Evolutionary conservation across 2,797 vertebrate species (phyloP).

Genomic region (Poeciliopsis infans): DNA sequence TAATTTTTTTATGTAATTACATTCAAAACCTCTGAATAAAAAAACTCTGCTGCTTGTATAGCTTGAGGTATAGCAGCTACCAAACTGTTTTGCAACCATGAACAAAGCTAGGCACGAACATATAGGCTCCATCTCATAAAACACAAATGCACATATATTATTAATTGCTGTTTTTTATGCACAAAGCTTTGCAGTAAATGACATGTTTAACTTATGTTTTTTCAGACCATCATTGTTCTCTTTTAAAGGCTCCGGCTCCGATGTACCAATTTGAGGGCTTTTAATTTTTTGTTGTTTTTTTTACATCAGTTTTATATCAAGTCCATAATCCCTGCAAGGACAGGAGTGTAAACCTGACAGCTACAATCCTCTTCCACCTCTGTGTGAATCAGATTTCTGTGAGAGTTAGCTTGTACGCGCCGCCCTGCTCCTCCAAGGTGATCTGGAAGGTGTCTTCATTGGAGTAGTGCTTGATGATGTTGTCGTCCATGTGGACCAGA

Average conservation of each 20-base stretch:
- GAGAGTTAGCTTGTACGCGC: conserved; percentile 93
- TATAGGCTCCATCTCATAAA: conserved; percentile 31
- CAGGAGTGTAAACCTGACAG: conserved; percentile 75
- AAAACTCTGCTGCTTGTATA: conserved; percentile 61
- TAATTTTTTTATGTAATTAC: conserved; percentile 35
- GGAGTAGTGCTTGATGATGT: conserved; percentile 98
- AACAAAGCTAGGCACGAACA: conserved; percentile 26
- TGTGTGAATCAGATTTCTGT: conserved; percentile 89
- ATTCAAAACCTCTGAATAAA: conserved; percentile 26
- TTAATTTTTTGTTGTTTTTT: background rate
- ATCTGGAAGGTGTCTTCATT: conserved; percentile 99
- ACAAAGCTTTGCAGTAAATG: conserved; percentile 34
- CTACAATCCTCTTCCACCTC: conserved; percentile 17
- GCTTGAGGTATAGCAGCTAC: conserved; percentile 74
- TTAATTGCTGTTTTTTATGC: conserved; percentile 34
- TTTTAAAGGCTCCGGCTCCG: conserved; percentile 63
- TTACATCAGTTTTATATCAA: conserved; percentile 28
- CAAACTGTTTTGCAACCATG: conserved; percentile 41
- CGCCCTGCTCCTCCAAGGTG: conserved; percentile 90
- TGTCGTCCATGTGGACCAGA: conserved; percentile 98
- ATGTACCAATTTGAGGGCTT: conserved; percentile 22
- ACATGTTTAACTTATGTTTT: conserved; percentile 50
- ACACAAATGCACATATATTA: conserved; percentile 36
- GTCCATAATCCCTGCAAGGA: conserved; percentile 46
- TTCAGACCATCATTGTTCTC: conserved; percentile 21